Evolutionary conservation across 2,797 vertebrate genomes (phyloP).

Genomic region (Gymnopithys bicolor): DNA sequence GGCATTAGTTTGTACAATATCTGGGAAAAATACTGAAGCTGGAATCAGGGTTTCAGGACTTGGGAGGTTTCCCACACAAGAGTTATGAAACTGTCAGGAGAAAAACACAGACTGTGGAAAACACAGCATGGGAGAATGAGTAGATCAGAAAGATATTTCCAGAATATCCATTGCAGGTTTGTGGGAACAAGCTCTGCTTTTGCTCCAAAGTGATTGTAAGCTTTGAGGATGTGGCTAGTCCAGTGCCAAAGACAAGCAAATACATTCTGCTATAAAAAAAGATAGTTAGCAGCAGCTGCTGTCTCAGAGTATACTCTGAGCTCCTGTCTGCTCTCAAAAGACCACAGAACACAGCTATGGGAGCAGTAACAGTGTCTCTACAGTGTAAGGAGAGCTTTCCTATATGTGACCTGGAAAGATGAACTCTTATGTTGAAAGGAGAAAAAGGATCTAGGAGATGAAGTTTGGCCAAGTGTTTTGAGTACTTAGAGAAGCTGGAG

Average conservation of each 20-base stretch:
- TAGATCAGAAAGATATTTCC: slow-evolving; percentile 30
- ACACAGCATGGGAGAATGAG: slow-evolving; percentile 7
- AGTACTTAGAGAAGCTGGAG: background rate
- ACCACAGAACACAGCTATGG: background rate
- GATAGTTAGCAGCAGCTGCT: slow-evolving; percentile 46
- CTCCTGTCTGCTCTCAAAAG: slow-evolving; percentile 25
- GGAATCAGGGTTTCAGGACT: background rate
- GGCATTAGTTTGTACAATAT: background rate
- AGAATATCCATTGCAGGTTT: slow-evolving; percentile 19
- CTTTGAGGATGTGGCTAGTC: slow-evolving; percentile 30
- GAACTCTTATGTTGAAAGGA: background rate
- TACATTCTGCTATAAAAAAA: slow-evolving; percentile 24
- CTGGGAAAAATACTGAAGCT: slow-evolving; percentile 9
- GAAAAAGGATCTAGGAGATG: background rate
- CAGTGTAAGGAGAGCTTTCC: background rate
- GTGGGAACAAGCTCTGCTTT: slow-evolving; percentile 47
- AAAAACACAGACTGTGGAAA: background rate
- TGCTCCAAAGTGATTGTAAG: background rate
- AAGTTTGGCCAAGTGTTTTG: background rate
- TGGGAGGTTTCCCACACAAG: slow-evolving; percentile 30
- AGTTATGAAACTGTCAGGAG: slow-evolving; percentile 43
- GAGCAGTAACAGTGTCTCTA: background rate
- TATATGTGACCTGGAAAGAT: background rate
- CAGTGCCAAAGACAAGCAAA: background rate
- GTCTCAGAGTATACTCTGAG: slow-evolving; percentile 2